Conservation (phyloP, 2,113 vertebrate genomes). For the Zapus hudsonius region DNA sequence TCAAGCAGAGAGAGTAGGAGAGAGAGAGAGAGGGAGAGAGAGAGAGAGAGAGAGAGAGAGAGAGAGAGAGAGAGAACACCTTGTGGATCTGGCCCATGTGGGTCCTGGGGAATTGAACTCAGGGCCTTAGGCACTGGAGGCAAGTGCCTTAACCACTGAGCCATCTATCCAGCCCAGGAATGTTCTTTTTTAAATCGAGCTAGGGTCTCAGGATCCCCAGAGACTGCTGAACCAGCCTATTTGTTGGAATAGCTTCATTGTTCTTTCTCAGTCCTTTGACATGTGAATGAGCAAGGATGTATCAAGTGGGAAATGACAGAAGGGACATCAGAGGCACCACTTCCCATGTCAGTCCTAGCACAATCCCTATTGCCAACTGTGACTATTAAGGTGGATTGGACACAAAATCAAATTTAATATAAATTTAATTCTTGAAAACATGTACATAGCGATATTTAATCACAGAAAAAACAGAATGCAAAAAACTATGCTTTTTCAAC, state of each 20-base stretch:
- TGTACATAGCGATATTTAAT: neutral
- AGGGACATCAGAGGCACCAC: neutral
- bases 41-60: too few relatives aligned
- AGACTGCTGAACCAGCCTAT: neutral
- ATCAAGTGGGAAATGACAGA: neutral
- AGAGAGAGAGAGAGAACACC: too few relatives aligned
- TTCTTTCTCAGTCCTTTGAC: neutral
- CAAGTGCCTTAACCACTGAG: too few relatives aligned
- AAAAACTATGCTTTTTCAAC: slow-evolving; percentile 31
- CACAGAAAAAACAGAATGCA: slow-evolving; percentile 40
- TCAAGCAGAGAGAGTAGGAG: too few relatives aligned
- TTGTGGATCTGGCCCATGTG: too few relatives aligned
- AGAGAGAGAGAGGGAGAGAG: too few relatives aligned
- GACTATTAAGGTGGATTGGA: neutral
- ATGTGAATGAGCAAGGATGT: neutral
- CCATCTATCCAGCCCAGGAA: too few relatives aligned
- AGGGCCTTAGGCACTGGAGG: too few relatives aligned
- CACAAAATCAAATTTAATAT: slow-evolving; percentile 11
- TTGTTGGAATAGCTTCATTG: neutral
- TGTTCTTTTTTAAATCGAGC: neutral
- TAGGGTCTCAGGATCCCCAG: neutral
- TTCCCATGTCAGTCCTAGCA: neutral
- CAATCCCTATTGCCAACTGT: neutral
- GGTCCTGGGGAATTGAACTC: too few relatives aligned
- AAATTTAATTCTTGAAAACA: neutral